Evolutionary conservation across 2,888 invertebrate genomes (phyloP), one percentile per base, ranked within the genome.

Genomic region (Sphaerophoria taeniata): DNA sequence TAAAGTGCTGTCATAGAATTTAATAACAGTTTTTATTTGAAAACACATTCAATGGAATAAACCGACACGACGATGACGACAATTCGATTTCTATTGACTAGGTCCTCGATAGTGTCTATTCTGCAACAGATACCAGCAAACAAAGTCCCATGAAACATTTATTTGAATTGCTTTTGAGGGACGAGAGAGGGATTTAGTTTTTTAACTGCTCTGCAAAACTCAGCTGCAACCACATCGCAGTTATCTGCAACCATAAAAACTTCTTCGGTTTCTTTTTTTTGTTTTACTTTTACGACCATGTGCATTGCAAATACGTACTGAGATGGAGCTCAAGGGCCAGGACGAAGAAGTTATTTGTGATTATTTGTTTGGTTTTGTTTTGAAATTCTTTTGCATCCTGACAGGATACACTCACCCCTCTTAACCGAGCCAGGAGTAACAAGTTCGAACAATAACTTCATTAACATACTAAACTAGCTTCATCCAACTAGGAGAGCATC

Each of bases 141-240:
- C 9, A 39, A n/a, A n/a, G 6, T 24, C 7, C 16, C 16, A 12
- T 6, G 31, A 31, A 33, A 61, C 70, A 76, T 76, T 61, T 70
- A 77, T 77, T 77, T 71, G 71, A 63, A 77, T 63, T 77, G 77
- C 71, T 55, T 75, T 14, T 34, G 45, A n/a, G 65, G 34, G 24
- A 36, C 31, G 33, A 12, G 65, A 49, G 45, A 7, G 33, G 31
- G 58, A 33, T 63, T 55, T 73, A 67, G 33, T 76, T 69, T 33
- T 33, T 47, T 31, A 7, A 24, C n/a, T 60, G 34, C 16, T 36
- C 34, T 39, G 49, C 60, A 36, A 65, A 31, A 53, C 7, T 39
- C 12, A 12, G 11, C 56, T 49, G 34, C 36, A 65, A 49, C 63
- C 77, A 65, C 63, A 65, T 47, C 39, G 24, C 16, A 36, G 53